A percentile compares a stretch with the other conserved stretches of the same genome.
These are phyloP conservation scores for Athripsodes cinereus DNA, from an alignment of 2,888 invertebrate species.

Conservation along the genomic window DNA sequence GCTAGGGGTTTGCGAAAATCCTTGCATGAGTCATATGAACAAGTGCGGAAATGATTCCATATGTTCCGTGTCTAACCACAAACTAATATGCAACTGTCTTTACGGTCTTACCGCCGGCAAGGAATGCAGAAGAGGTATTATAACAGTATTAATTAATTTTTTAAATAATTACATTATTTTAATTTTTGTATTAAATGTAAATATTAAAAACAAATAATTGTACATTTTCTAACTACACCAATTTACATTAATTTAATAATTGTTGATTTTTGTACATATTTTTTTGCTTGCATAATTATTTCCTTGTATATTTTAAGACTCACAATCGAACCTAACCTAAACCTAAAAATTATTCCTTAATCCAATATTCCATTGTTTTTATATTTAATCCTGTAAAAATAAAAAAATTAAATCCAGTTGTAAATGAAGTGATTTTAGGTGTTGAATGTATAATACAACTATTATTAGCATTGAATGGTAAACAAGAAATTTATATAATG, in stretches of 20 bases:
- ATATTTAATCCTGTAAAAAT: background rate
- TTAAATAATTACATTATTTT: conserved; percentile 19
- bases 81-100: conserved; percentile 57
- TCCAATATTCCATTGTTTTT: too few species aligned
- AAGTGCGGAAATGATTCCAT: conserved; percentile 55
- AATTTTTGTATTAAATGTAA: conserved; percentile 9
- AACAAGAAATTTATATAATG: background rate
- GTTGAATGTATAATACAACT: too few species aligned
- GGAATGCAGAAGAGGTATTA: conserved; percentile 60
- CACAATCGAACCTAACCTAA: too few species aligned
- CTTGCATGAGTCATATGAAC: conserved; percentile 47
- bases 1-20: conserved; percentile 55
- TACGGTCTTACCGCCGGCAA: conserved; percentile 48
- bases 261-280: background rate
- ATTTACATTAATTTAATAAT: too few species aligned
- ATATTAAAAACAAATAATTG: conserved; percentile 6
- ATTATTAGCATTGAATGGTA: too few species aligned
- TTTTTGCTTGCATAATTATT: background rate
- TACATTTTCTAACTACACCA: background rate
- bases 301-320: too few species aligned
- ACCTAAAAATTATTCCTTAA: too few species aligned
- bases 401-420: too few species aligned
- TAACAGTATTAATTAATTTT: conserved; percentile 16
- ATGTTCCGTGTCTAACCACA: conserved; percentile 58
- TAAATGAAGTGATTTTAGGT: background rate